These are phyloP conservation scores for Apeira syringaria DNA, from an alignment of 2,888 invertebrate species.

Conservation along the genomic window DNA sequence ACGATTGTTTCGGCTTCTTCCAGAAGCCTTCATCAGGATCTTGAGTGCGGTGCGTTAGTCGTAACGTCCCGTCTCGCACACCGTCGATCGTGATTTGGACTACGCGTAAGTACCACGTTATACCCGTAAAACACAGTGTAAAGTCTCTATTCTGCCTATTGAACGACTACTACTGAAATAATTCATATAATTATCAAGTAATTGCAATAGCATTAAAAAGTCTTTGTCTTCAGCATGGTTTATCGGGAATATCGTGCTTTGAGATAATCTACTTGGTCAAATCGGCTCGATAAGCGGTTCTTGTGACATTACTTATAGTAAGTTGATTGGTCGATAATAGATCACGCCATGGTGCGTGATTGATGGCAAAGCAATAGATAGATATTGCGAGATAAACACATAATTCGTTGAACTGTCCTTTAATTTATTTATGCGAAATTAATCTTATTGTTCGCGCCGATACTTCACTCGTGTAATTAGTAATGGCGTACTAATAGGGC, in stretches of 20 bases:
- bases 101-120: no score
- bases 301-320: conserved; percentile 8
- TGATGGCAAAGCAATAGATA: conserved; percentile 5
- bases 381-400: not conserved
- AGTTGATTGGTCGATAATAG: not conserved
- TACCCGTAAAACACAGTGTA: no score
- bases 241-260: conserved; percentile 1
- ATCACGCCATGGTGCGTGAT: conserved; percentile 19
- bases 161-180: no score
- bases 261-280: conserved; percentile 13
- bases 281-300: conserved; percentile 1
- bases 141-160: no score
- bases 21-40: no score
- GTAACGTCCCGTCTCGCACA: no score
- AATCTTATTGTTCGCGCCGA: conserved; percentile 8
- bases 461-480: not conserved
- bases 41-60: no score
- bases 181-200: no score
- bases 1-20: no score
- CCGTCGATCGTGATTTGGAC: no score
- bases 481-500: conserved; percentile 1
- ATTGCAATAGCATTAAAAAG: no score
- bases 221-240: not conserved
- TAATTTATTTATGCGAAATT: conserved; percentile 19
- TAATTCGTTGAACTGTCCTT: conserved; percentile 5